Evolutionary conservation across 1,140 invertebrate species (phyloP).

Genomic region (Triops cancriformis): DNA sequence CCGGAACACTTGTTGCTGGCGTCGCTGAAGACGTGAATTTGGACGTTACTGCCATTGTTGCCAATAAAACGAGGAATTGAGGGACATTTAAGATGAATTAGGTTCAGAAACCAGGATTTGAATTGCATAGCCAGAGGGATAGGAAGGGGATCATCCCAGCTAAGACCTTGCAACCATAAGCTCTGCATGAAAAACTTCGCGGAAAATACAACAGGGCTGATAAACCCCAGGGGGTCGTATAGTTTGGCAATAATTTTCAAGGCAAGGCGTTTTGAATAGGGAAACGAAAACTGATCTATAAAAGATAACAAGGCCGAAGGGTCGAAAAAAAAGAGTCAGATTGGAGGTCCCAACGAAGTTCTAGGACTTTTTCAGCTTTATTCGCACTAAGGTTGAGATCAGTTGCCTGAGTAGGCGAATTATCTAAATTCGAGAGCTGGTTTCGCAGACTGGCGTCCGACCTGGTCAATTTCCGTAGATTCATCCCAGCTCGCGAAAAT

Average conservation of each 20-base stretch:
- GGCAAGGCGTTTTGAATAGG: conserved; percentile 32
- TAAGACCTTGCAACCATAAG: conserved; percentile 40
- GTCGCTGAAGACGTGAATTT: too few species aligned
- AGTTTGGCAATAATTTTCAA: conserved; percentile 34
- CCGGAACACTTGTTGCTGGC: too few species aligned
- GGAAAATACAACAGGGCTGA: conserved; percentile 36
- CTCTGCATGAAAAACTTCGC: conserved; percentile 42
- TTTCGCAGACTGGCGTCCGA: too few species aligned
- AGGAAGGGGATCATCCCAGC: too few species aligned
- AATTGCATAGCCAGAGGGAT: conserved; percentile 18
- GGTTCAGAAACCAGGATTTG: too few species aligned
- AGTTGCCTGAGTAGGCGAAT: background rate
- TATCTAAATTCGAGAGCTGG: background rate
- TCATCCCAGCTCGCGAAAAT: background rate
- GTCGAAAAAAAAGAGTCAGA: background rate
- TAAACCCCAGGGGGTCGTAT: conserved; percentile 42
- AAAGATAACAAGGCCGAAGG: background rate
- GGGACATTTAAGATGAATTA: too few species aligned
- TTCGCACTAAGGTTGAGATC: too few species aligned
- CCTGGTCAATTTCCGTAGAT: background rate
- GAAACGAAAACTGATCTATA: conserved; percentile 5
- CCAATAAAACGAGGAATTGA: conserved; percentile 18
- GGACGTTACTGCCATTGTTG: too few species aligned
- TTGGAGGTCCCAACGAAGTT: background rate
- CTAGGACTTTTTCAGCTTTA: background rate